A percentile compares a stretch with the other conserved stretches of the same genome.
These are phyloP conservation scores for Helicolenus hilgendorfi DNA, from an alignment of 2,797 vertebrate species.

Conservation along the genomic window DNA sequence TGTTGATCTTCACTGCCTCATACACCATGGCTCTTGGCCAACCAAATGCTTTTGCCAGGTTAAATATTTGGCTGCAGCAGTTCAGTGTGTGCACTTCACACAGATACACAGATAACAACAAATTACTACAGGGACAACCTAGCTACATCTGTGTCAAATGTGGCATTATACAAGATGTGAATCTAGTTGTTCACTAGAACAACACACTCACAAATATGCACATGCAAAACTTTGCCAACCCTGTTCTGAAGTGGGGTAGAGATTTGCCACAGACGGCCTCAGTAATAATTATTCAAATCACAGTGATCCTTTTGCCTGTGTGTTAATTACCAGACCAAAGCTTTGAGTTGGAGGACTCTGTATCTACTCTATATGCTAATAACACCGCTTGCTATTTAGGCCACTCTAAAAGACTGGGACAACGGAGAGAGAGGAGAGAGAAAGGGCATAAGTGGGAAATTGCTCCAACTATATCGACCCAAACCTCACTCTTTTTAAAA, in stretches of 20 bases:
- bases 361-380: slow-evolving; percentile 86
- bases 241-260: slow-evolving; percentile 53
- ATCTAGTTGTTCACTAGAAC: background rate
- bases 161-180: background rate
- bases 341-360: slow-evolving; percentile 76
- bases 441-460: slow-evolving; percentile 61
- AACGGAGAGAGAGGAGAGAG: slow-evolving; percentile 48
- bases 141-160: background rate
- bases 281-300: slow-evolving; percentile 84
- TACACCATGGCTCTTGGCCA: background rate
- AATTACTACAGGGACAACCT: background rate
- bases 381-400: slow-evolving; percentile 78
- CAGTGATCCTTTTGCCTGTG: slow-evolving; percentile 79
- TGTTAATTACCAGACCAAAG: slow-evolving; percentile 87
- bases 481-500: slow-evolving; percentile 62
- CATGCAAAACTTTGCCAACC: slow-evolving; percentile 38
- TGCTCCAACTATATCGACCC: slow-evolving; percentile 54
- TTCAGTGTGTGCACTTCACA: background rate
- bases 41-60: background rate
- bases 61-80: slow-evolving; percentile 10
- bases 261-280: slow-evolving; percentile 63
- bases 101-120: background rate
- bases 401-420: slow-evolving; percentile 72
- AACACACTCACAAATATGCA: slow-evolving; percentile 25
- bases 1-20: slow-evolving; percentile 8